phyloP scores from a whole-genome alignment of 30 jellyfish, hydroid and myxozoan genomes.

The Pelagia noctiluca region DNA sequence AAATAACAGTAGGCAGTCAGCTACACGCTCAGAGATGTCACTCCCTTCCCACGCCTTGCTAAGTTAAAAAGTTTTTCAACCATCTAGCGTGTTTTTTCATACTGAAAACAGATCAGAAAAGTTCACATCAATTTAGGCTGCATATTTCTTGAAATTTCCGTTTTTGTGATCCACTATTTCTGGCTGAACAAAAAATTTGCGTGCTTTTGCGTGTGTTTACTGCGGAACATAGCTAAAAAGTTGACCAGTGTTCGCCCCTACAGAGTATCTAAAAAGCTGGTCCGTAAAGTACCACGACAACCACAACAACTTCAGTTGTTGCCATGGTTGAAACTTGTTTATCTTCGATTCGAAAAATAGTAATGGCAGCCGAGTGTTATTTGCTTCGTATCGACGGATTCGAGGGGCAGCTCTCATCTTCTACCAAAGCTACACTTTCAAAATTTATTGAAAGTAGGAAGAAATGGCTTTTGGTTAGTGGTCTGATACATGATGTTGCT shows the following conservation, averaged over 20 bases:
- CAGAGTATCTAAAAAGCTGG: background rate
- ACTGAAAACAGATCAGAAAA: constrained; percentile 23
- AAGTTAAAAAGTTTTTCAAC: constrained; percentile 15
- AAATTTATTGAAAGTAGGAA: constrained; percentile 30
- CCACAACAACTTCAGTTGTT: background rate
- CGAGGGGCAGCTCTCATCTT: constrained; percentile 1
- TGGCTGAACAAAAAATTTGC: constrained; percentile 17
- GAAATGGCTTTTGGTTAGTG: constrained; percentile 28
- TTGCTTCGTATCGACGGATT: constrained; percentile 30
- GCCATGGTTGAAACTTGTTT: no score
- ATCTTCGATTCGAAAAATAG: background rate
- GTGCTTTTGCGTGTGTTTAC: constrained; percentile 17
- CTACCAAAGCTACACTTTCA: constrained; percentile 19
- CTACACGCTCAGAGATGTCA: constrained; percentile 39
- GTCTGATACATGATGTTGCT: constrained; percentile 33
- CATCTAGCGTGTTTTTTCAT: constrained; percentile 31
- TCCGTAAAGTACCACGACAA: constrained; percentile 17
- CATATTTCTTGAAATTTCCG: constrained; percentile 10
- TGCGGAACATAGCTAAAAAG: constrained; percentile 20
- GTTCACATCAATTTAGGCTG: constrained; percentile 33
- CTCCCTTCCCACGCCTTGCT: constrained; percentile 21
- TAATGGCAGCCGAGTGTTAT: constrained; percentile 33
- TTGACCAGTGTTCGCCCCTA: constrained; percentile 16
- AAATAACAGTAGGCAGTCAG: constrained; percentile 40
- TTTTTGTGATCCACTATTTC: constrained; percentile 1